Evolutionary conservation across 92 coral and sea anemone genomes (phyloP).

Genomic region (Heliopora coerulea): DNA sequence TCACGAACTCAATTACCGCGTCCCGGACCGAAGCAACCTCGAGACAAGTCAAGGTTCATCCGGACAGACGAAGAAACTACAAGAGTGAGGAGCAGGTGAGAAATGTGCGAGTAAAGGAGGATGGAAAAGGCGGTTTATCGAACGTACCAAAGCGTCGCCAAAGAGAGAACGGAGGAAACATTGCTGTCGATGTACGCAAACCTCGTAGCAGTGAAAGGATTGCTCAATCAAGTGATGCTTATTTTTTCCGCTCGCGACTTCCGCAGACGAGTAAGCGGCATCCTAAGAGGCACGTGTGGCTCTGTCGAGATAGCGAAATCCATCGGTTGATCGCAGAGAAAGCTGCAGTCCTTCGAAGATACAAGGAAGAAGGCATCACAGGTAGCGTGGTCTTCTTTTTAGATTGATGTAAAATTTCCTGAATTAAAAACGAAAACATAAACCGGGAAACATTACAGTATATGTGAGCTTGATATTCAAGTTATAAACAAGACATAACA

Average conservation of each 20-base stretch:
- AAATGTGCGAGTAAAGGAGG: neutral
- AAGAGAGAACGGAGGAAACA: conserved; percentile 4
- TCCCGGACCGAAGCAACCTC: conserved; percentile 35
- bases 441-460: too few species aligned
- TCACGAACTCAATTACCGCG: conserved; percentile 20
- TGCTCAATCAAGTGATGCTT: conserved; percentile 41
- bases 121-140: neutral
- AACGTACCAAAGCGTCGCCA: neutral
- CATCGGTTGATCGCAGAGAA: conserved; percentile 95
- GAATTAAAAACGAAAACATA: too few species aligned
- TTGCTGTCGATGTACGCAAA: neutral
- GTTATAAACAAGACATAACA: too few species aligned
- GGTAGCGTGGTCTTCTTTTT: conserved; percentile 42
- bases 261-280: conserved; percentile 33
- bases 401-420: too few species aligned
- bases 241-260: conserved; percentile 15
- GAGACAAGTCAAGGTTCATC: neutral
- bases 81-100: neutral
- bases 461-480: too few species aligned
- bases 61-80: neutral
- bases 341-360: conserved; percentile 86
- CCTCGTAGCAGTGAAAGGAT: neutral
- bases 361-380: conserved; percentile 88
- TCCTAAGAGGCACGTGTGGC: conserved; percentile 87
- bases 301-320: conserved; percentile 91